Conservation (phyloP, 2,888 invertebrate genomes). For the Amblyjoppa fuscipennis region DNA sequence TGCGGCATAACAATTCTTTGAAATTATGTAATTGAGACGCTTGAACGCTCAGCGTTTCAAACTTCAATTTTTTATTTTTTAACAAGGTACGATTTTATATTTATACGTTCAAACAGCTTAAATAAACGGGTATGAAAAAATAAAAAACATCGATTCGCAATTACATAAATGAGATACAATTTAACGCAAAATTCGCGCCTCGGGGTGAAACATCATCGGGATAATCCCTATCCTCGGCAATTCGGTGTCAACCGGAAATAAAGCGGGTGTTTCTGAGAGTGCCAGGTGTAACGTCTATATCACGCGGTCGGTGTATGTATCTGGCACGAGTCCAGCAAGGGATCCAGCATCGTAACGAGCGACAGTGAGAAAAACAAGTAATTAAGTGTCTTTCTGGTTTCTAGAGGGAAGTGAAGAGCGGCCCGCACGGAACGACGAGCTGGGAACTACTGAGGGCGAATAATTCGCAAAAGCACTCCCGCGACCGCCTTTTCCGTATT, state of each 20-base stretch:
- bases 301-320: constrained; percentile 17
- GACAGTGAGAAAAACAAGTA: constrained; percentile 43
- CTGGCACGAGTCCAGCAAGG: constrained; percentile 42
- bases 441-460: not conserved
- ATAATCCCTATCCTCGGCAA: not conserved
- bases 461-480: constrained; percentile 6
- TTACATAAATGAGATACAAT: not conserved
- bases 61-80: not conserved
- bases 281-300: constrained; percentile 58
- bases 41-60: not conserved
- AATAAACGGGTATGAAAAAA: not conserved
- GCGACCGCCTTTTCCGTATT: constrained; percentile 21
- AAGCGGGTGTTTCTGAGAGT: constrained; percentile 11
- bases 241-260: constrained; percentile 35
- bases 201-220: not conserved
- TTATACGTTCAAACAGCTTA: not conserved
- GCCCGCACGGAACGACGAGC: not conserved
- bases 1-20: not conserved
- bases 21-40: not conserved
- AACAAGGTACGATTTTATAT: not conserved
- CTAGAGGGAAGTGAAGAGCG: not conserved
- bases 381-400: constrained; percentile 17
- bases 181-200: not conserved
- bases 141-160: not conserved
- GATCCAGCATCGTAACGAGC: constrained; percentile 40